Conservation (phyloP, 2,888 invertebrate species). For the Ichneumoninae sp. region DNA sequence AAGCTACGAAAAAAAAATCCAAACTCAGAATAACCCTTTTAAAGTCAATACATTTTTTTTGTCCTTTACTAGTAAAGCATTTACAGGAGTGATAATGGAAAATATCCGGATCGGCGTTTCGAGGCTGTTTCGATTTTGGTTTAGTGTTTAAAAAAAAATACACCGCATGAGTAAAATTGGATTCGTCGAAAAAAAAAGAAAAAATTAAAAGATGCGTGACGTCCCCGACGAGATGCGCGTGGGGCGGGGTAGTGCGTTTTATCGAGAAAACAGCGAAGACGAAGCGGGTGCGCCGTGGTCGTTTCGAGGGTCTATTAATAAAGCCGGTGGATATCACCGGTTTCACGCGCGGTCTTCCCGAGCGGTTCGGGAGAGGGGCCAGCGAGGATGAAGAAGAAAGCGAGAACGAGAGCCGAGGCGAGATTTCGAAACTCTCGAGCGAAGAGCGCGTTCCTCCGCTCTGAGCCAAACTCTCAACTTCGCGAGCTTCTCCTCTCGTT, state of each 20-base stretch:
- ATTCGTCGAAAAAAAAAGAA: neutral
- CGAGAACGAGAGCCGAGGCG: slow-evolving; percentile 56
- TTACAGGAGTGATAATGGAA: neutral
- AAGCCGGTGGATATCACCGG: slow-evolving; percentile 68
- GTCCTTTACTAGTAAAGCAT: neutral
- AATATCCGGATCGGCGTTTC: neutral
- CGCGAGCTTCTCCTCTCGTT: neutral
- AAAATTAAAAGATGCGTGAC: slow-evolving; percentile 24
- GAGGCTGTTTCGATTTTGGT: too few species aligned
- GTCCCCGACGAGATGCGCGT: slow-evolving; percentile 28
- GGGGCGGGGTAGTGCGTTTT: slow-evolving; percentile 32
- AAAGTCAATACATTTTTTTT: too few species aligned
- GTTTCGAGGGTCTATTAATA: slow-evolving; percentile 75
- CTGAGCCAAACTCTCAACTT: slow-evolving; percentile 41
- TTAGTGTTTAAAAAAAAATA: too few species aligned
- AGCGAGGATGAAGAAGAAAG: slow-evolving; percentile 28
- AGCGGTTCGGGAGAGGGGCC: slow-evolving; percentile 44
- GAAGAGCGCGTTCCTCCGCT: slow-evolving; percentile 45
- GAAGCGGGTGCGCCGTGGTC: slow-evolving; percentile 48
- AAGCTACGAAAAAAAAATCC: neutral
- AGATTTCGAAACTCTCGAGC: slow-evolving; percentile 72
- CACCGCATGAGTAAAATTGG: neutral
- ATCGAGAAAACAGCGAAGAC: slow-evolving; percentile 54
- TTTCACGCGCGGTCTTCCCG: slow-evolving; percentile 29
- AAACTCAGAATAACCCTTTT: neutral